Conservation (phyloP, 2,888 invertebrate genomes). For the Drymonia ruficornis region DNA sequence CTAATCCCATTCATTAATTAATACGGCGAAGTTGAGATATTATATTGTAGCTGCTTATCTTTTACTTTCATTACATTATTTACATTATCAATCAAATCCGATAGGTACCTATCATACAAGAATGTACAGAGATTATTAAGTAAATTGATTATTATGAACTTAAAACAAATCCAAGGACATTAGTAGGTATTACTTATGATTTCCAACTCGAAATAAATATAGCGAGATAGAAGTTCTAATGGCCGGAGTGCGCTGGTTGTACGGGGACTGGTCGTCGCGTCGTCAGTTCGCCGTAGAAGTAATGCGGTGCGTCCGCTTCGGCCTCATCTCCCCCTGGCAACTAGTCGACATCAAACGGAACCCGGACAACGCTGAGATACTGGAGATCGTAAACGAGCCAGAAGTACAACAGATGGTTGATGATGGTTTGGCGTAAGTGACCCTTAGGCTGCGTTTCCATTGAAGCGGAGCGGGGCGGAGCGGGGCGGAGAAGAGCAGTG, state of each 20-base stretch:
- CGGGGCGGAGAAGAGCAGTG: too few relatives aligned
- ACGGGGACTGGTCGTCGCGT: slow-evolving; percentile 88
- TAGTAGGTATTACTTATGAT: not conserved
- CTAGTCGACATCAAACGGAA: slow-evolving; percentile 91
- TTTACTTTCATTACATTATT: too few relatives aligned
- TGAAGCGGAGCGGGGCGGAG: too few relatives aligned
- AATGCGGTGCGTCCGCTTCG: slow-evolving; percentile 90
- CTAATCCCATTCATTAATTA: too few relatives aligned
- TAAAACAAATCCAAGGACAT: too few relatives aligned
- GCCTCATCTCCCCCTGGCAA: slow-evolving; percentile 92
- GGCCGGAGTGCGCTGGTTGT: slow-evolving; percentile 92
- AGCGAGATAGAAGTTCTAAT: slow-evolving; percentile 91
- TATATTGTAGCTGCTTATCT: too few relatives aligned
- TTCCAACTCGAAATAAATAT: not conserved
- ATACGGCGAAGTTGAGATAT: too few relatives aligned
- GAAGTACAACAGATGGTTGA: slow-evolving; percentile 91
- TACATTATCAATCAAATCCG: too few relatives aligned
- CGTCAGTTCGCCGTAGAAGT: slow-evolving; percentile 84
- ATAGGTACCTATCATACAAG: too few relatives aligned
- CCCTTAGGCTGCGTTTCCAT: too few relatives aligned
- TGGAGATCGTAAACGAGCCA: slow-evolving; percentile 87
- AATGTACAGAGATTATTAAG: too few relatives aligned
- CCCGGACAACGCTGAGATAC: slow-evolving; percentile 89
- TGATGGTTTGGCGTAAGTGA: slow-evolving; percentile 90
- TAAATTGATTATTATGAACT: too few relatives aligned